These are phyloP conservation scores for Alosa alosa DNA, from an alignment of 2,113 vertebrate genomes.

Conservation along the genomic window DNA sequence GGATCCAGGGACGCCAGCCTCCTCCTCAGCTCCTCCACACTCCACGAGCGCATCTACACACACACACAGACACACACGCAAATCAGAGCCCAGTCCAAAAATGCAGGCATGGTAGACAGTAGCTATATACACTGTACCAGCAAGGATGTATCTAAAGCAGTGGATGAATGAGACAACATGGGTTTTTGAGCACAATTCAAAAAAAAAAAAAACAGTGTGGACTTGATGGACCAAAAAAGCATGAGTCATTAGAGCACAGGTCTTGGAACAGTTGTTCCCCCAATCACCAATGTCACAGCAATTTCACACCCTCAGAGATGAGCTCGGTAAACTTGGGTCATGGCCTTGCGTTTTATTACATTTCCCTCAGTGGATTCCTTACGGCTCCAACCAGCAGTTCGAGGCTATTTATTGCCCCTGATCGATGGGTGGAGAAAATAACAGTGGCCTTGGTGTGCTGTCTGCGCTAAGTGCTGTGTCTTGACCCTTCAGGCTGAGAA, in stretches of 20 bases:
- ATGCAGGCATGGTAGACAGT: not conserved
- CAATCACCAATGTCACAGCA: constrained; percentile 11
- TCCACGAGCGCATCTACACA: constrained; percentile 82
- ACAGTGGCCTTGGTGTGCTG: not conserved
- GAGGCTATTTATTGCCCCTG: constrained; percentile 8
- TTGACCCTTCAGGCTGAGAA: not conserved
- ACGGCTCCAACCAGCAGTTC: not conserved
- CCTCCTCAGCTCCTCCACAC: constrained; percentile 83
- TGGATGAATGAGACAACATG: not conserved
- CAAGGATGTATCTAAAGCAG: not conserved
- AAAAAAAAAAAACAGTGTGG: not conserved
- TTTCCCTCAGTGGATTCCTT: not conserved
- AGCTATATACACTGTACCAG: not conserved
- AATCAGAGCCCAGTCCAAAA: not conserved
- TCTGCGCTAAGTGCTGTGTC: not conserved
- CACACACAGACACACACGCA: constrained; percentile 21
- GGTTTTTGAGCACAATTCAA: not conserved
- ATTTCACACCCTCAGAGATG: not conserved
- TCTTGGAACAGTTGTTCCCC: not conserved
- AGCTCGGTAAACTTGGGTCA: not conserved
- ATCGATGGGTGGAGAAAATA: constrained; percentile 12
- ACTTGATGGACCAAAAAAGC: not conserved
- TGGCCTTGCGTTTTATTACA: not conserved
- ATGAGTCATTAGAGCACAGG: not conserved
- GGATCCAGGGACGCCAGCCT: constrained; percentile 85